Percentiles rank a stretch among this genome's conserved stretches.
Conservation (phyloP, 2,113 vertebrate genomes). For the Pterophyllum scalare region DNA sequence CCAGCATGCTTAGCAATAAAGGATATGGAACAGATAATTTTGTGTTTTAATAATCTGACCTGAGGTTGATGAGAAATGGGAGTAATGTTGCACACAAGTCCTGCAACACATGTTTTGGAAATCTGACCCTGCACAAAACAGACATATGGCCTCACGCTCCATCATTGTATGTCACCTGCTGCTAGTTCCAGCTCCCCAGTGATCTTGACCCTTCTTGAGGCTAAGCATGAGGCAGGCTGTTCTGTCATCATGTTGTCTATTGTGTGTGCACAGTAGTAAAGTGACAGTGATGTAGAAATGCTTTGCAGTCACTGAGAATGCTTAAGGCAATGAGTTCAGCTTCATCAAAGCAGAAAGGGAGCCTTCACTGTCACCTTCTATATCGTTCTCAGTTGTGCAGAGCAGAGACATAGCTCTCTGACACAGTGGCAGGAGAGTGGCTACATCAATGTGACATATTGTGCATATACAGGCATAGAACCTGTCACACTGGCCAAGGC, state of each 20-base stretch:
- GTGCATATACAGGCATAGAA: not conserved
- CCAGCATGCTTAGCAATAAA: not conserved
- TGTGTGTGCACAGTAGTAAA: not conserved
- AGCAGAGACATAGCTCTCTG: not conserved
- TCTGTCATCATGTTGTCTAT: not conserved
- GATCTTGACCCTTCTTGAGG: not conserved
- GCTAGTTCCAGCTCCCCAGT: not conserved
- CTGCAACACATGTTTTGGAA: not conserved
- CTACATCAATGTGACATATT: not conserved
- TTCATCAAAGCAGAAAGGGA: slow-evolving; percentile 23
- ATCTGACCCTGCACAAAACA: not conserved
- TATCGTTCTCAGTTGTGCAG: slow-evolving; percentile 2
- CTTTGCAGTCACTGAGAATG: not conserved
- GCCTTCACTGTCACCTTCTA: not conserved
- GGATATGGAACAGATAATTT: not conserved
- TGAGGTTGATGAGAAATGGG: not conserved
- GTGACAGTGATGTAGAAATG: not conserved
- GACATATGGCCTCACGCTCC: not conserved
- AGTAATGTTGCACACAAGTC: not conserved
- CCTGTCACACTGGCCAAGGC: slow-evolving; percentile 2
- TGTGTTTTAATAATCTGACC: not conserved
- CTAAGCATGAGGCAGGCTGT: not conserved
- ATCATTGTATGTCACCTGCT: not conserved
- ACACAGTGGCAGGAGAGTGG: slow-evolving; percentile 1
- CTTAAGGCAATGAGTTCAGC: slow-evolving; percentile 6